Percentiles rank a stretch among this genome's conserved stretches.
Conservation (phyloP, 1,140 invertebrate genomes). For the Lucilia cuprina region DNA sequence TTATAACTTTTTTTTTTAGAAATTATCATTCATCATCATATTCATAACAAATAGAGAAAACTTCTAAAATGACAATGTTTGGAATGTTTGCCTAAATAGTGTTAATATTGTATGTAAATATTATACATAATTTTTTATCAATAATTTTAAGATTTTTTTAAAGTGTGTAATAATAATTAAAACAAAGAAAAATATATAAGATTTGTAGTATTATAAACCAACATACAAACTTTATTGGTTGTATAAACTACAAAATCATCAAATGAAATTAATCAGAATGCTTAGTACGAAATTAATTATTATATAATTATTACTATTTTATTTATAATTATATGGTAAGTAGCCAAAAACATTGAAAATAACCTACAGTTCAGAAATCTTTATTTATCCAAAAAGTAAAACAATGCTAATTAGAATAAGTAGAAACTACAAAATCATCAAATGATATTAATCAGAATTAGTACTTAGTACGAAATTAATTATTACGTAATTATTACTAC, state of each 20-base stretch:
- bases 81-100: background rate
- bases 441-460: too few species aligned
- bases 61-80: background rate
- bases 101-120: conserved; percentile 7
- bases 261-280: background rate
- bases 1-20: background rate
- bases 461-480: too few species aligned
- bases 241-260: background rate
- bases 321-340: too few species aligned
- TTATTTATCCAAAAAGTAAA: too few species aligned
- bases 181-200: background rate
- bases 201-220: background rate
- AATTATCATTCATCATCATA: background rate
- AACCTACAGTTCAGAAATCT: too few species aligned
- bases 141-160: conserved; percentile 9
- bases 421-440: too few species aligned
- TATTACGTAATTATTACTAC: too few species aligned
- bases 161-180: background rate
- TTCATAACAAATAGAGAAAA: background rate
- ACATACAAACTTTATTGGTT: background rate
- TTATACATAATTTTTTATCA: conserved; percentile 16
- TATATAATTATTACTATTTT: too few species aligned
- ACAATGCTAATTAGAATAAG: too few species aligned
- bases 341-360: too few species aligned
- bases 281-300: too few species aligned